Percentiles rank a stretch among this genome's conserved stretches.
phyloP scores from a whole-genome alignment of 2,113 vertebrate species.

The Boulengeromyrus knoepffleri region DNA sequence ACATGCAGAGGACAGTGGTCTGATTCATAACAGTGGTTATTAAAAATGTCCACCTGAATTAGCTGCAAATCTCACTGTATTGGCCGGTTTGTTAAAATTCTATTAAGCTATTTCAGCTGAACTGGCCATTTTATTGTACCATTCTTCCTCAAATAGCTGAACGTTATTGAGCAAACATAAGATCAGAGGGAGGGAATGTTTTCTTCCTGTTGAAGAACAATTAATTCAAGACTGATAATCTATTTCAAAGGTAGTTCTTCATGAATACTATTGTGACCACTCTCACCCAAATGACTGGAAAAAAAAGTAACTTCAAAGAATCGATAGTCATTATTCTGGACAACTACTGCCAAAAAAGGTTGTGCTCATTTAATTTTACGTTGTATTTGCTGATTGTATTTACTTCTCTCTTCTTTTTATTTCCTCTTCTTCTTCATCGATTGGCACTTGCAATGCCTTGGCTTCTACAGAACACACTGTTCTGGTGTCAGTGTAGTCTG shows the following conservation, averaged over 20 bases:
- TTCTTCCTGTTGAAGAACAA: not conserved
- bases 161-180: not conserved
- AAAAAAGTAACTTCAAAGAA: not conserved
- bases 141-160: not conserved
- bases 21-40: not conserved
- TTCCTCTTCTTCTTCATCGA: not conserved
- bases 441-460: not conserved
- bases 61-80: not conserved
- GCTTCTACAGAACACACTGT: not conserved
- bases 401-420: not conserved
- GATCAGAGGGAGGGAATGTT: not conserved
- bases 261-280: not conserved
- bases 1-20: not conserved
- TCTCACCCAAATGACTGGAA: not conserved
- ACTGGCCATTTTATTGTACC: not conserved
- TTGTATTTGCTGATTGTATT: not conserved
- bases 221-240: not conserved
- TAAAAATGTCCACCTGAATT: not conserved
- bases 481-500: not conserved
- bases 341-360: not conserved
- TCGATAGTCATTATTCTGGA: conserved; percentile 5
- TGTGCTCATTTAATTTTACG: not conserved
- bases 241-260: not conserved
- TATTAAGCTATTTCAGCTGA: not conserved
- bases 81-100: not conserved